Base-by-base conservation (phyloP, 1,140 invertebrate genomes). In the Agrilus planipennis region DNA sequence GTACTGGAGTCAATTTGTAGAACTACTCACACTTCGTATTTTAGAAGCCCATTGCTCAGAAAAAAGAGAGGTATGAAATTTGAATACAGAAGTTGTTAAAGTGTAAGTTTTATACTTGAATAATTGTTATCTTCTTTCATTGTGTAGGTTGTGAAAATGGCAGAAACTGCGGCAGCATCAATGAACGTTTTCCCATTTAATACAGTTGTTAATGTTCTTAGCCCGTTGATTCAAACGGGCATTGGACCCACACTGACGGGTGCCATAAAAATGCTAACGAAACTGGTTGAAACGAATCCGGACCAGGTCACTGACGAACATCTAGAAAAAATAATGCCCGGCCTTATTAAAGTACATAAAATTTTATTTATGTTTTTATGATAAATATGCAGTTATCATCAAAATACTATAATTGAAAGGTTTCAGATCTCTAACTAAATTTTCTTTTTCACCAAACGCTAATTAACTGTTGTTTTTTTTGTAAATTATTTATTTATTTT, bases 201-300 rank as follows among this genome's bases (percentile, higher is more conserved):
- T 37, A 58, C 52, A 12, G 49, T 64, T 5, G 62, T 69, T 7
- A 62, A 39, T 35, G 57, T 70, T 3, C 53, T 73, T 28, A 78
- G 81, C 46, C 84, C 89, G 2, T 76, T 94, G 40, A 89, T 94
- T 46, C 77, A 80, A 16, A 89, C 87, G 4, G 82, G 79, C 52
- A 76, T 82, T 18, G 89, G 76, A 67, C 89, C 90, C 1, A 74
- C 83, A 44, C 89, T 89, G 55, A 74, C 90, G 56, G 89, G 85
- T 47, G 89, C 89, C 31, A 84, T 96, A 17, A 95, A 95, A 70
- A 88, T 93, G 72, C 70, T 94, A 36, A 85, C 83, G 1, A 88
- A 89, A 64, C 73, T 92, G 12, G 76, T 86, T 20, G 80, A 85
- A 57, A 72, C 78, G 31, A 69, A 79, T 48, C 71, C 75, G 2